Base-by-base conservation (phyloP, 2,888 invertebrate species). In the Galerucella calmariensis region DNA sequence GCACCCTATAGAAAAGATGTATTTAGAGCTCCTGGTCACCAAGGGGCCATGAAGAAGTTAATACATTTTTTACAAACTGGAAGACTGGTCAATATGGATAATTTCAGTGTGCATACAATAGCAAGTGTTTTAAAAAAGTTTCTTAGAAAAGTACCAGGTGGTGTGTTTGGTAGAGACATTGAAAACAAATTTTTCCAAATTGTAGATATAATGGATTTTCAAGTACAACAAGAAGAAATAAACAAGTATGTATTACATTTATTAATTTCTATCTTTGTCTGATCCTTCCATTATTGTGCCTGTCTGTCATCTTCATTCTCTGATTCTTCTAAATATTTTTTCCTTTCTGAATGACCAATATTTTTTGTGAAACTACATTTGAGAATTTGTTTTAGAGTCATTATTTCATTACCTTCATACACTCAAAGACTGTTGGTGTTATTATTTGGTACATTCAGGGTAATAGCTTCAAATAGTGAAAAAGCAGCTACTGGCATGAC, bases 121-220 rank as follows among this genome's bases (percentile, higher is more conserved):
- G 98, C 99, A 74, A 98, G 98, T 88, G 98, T 99, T 76, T 90
- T 99, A 78, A 99, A 99, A 90, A 98, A 98, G 89, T 99, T 99
- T 89, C 91, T 99, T 73, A 91, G 98, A 79, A 98, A 98, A 91
- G 93, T 99, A 83, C 98, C 98, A 16, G 97, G 96, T 74, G 99
- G 99, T 51, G 95, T 99, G 76, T 98, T 99, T 89, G 97, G 98
- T 0, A 92, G 94, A 48, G 94, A 95, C 71, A 95, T 96, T 77
- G 99, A 99, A 88, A 93, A 94, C 88, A 92, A 94, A 81, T 90
- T 99, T 75, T 97, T 99, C 87, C 92, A 94, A 78, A 94, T 97
- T 71, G 94, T 98, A 81, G 94, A 96, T 83, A 88, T 95, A 81
- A 92, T 94, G 58, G 94, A 95, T 86, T 92, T 94, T 81, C 91